Evolutionary conservation across 2,113 vertebrate species (phyloP).

Genomic region (Phoxinus phoxinus): DNA sequence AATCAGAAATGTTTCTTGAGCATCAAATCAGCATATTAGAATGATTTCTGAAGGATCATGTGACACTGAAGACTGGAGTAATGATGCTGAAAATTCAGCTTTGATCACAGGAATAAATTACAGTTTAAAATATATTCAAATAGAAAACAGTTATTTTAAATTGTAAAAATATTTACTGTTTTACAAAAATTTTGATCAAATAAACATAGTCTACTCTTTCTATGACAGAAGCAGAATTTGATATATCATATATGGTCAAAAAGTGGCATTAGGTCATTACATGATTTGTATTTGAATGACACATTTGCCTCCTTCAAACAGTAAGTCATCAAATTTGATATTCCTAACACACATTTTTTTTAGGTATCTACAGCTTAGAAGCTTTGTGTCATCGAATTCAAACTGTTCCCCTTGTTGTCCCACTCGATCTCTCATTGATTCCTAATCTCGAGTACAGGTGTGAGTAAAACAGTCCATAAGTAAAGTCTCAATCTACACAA

Average conservation of each 20-base stretch:
- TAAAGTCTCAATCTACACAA: too few species aligned
- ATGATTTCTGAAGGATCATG: too few species aligned
- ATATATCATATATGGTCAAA: conserved; percentile 1
- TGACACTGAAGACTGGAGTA: too few species aligned
- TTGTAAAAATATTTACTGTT: too few species aligned
- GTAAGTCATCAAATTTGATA: not conserved
- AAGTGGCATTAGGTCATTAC: not conserved
- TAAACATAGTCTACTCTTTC: not conserved
- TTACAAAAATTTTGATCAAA: too few species aligned
- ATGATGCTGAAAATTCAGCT: too few species aligned
- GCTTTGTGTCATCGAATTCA: not conserved
- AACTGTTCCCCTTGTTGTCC: not conserved
- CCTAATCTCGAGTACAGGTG: not conserved
- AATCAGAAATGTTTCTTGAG: too few species aligned
- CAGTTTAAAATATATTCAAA: too few species aligned
- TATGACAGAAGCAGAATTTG: not conserved
- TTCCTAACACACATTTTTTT: not conserved
- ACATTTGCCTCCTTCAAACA: not conserved
- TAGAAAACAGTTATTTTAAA: too few species aligned
- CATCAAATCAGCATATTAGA: too few species aligned
- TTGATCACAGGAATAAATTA: too few species aligned
- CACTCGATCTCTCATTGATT: not conserved
- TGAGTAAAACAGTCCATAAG: not conserved
- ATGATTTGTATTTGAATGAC: not conserved
- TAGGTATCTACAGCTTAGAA: not conserved